These are phyloP conservation scores for Coelinius sp. DNA, from an alignment of 2,888 invertebrate genomes.

Conservation along the genomic window DNA sequence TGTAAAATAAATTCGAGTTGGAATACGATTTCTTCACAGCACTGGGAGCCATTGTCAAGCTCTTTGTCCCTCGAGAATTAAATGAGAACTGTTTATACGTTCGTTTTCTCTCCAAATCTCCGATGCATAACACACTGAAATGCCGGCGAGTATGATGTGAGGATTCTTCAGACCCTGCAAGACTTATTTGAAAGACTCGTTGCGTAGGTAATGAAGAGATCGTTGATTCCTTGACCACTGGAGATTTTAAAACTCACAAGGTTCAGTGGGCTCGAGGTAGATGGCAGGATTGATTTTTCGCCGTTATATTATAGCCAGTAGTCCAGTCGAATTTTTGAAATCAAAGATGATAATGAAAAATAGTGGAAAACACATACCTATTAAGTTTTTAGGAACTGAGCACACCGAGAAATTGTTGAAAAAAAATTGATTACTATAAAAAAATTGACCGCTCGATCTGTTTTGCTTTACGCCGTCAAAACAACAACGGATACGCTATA, in stretches of 20 bases:
- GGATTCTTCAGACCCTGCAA: neutral
- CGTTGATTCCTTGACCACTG: neutral
- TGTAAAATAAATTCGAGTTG: neutral
- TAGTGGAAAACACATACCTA: too few relatives aligned
- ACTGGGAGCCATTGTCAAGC: neutral
- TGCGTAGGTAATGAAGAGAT: neutral
- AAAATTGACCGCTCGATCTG: too few relatives aligned
- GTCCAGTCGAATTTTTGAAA: too few relatives aligned
- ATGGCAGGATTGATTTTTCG: too few relatives aligned
- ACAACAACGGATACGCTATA: too few relatives aligned
- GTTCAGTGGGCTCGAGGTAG: neutral
- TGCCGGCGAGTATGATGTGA: neutral
- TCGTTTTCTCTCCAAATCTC: neutral
- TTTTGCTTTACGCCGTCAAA: too few relatives aligned
- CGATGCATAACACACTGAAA: constrained; percentile 5
- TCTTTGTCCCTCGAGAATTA: neutral
- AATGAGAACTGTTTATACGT: neutral
- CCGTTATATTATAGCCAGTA: too few relatives aligned
- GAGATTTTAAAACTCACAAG: neutral
- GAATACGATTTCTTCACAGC: neutral
- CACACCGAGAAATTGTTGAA: too few relatives aligned
- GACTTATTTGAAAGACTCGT: neutral
- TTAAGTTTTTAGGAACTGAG: too few relatives aligned
- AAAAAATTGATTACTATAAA: too few relatives aligned
- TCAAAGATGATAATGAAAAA: too few relatives aligned